Percentiles rank a stretch among this genome's conserved stretches.
These are phyloP conservation scores for Periplaneta americana DNA, from an alignment of 1,140 invertebrate species.

Conservation along the genomic window DNA sequence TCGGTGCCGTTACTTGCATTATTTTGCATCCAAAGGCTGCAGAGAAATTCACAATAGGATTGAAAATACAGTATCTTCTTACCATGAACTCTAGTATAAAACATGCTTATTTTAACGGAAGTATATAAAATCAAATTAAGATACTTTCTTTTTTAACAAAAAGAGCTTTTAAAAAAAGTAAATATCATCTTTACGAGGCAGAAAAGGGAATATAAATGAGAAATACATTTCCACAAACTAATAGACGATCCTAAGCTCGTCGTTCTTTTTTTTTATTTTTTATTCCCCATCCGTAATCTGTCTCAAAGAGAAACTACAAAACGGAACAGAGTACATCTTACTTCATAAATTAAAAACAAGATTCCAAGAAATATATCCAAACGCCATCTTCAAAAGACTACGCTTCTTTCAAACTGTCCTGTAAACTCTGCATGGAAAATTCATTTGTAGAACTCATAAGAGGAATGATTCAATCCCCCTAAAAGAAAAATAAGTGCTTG, in stretches of 20 bases:
- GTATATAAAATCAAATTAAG: neutral
- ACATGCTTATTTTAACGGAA: too few species aligned
- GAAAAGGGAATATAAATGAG: neutral
- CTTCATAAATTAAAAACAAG: neutral
- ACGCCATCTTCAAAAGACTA: neutral
- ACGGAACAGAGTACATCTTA: neutral
- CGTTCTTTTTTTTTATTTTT: neutral
- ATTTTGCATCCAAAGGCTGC: too few species aligned
- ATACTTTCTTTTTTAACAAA: neutral
- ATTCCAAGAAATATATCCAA: neutral
- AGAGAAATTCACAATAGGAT: too few species aligned
- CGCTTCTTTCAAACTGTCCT: too few species aligned
- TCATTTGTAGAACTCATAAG: too few species aligned
- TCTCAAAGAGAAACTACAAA: neutral
- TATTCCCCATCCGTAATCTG: neutral
- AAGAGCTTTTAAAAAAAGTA: neutral
- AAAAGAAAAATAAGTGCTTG: too few species aligned
- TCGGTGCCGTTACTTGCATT: too few species aligned
- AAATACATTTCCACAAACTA: too few species aligned
- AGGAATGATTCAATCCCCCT: too few species aligned
- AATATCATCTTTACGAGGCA: neutral
- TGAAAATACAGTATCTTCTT: too few species aligned
- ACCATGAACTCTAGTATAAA: too few species aligned
- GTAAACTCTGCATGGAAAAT: too few species aligned
- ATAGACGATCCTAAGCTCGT: neutral